phyloP scores from a whole-genome alignment of 2,888 invertebrate genomes.

The Limnephilus rhombicus region DNA sequence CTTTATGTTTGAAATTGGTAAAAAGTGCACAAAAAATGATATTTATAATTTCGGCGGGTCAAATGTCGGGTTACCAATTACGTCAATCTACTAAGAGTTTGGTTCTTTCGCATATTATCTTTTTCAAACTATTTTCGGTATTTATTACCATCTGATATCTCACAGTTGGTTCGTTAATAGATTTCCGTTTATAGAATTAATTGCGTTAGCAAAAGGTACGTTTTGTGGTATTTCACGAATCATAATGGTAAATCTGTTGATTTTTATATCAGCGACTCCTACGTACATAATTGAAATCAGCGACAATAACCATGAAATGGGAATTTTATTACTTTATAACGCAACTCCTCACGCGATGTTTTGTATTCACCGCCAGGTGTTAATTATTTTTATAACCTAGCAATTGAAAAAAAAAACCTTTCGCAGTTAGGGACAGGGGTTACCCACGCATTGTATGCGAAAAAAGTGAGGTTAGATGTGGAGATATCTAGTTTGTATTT shows the following conservation, averaged over 20 bases:
- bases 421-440: neutral
- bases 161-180: neutral
- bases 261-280: neutral
- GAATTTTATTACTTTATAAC: conserved; percentile 21
- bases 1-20: too few relatives aligned
- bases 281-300: conserved; percentile 29
- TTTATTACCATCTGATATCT: neutral
- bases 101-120: too few relatives aligned
- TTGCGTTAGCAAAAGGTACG: neutral
- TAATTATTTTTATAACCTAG: conserved; percentile 4
- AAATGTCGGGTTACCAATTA: too few relatives aligned
- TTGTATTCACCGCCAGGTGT: neutral
- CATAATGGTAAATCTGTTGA: neutral
- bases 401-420: neutral
- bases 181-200: neutral
- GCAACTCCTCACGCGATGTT: conserved; percentile 13
- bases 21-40: too few relatives aligned
- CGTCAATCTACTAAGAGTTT: too few relatives aligned
- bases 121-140: neutral
- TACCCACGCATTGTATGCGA: neutral
- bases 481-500: neutral
- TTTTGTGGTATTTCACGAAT: neutral
- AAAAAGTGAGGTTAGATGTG: neutral
- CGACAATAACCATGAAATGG: conserved; percentile 25
- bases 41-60: too few relatives aligned